phyloP scores from a whole-genome alignment of 2,113 vertebrate species.

The Fregetta grallaria region DNA sequence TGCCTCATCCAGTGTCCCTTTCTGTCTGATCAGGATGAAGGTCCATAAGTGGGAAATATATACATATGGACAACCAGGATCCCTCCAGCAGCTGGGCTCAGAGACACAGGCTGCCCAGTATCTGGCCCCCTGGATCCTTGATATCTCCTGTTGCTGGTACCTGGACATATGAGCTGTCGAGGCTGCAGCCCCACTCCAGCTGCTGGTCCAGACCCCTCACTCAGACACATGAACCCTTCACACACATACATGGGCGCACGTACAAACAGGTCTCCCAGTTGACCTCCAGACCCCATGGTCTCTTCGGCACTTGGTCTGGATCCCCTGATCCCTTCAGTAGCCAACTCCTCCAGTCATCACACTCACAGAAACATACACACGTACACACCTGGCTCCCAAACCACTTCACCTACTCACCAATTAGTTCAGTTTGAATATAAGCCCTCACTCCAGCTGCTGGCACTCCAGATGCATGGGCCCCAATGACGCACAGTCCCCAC shows the following conservation, averaged over 20 bases:
- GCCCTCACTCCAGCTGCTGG: not conserved
- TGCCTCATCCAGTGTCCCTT: not conserved
- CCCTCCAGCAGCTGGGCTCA: not conserved
- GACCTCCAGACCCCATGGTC: not conserved
- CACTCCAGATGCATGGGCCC: too few relatives aligned
- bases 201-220: not conserved
- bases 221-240: not conserved
- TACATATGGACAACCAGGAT: fast-evolving
- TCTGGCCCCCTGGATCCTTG: not conserved
- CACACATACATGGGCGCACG: fast-evolving
- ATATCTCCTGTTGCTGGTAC: not conserved
- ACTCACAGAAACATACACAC: not conserved
- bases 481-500: not conserved
- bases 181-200: not conserved
- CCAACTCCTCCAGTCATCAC: fast-evolving
- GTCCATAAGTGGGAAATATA: not conserved
- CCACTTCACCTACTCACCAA: not conserved
- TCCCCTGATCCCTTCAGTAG: not conserved
- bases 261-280: not conserved
- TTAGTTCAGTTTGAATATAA: not conserved
- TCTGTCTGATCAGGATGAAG: not conserved
- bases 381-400: not conserved
- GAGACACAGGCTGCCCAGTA: too few relatives aligned
- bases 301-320: not conserved
- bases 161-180: not conserved